Base-by-base conservation (phyloP, 2,888 invertebrate genomes). In the Cotesia congregata region DNA sequence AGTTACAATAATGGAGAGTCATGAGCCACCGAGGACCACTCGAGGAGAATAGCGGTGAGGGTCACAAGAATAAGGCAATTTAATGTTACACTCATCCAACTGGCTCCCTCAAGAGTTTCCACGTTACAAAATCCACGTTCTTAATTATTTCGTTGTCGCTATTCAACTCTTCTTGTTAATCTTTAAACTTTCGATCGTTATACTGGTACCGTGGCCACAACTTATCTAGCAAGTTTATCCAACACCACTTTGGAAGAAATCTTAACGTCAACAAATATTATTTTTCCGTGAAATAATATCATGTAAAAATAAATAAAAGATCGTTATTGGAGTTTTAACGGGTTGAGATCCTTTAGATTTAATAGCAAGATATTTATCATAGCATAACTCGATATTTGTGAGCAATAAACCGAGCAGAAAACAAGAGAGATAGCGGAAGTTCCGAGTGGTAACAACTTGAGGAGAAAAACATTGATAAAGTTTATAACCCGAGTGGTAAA, bases 1-100 rank as follows among this genome's bases (percentile, higher is more conserved):
- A 77, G 77, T 78, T 78, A 72, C 59, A 77, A 77, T 77, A 78
- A 80, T 78, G 75, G 77, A 80, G 77, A 80, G 74, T 80, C 77
- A 80, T 78, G 78, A 72, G 78, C 77, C 80, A 74, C 78, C 5
- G 62, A 76, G 78, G 80, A 76, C 74, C 78, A 78, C 78, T 78
- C 71, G 77, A 74, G 69, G 72, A 78, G 68, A 75, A 77, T 72
- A 69, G 61, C 50, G 61, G 74, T 69, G 71, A 59, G 69, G 17
- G 61, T 41, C 74, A 60, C 67, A 67, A 17, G 41, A 62, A 67
- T 72, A 67, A 76, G 72, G 67, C 60, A 72, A 76, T 72, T 61
- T 72, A 5, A 41, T 64, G 61, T 40, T 67, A 70, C 17, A 12
- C 67, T 67, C 71, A 17, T 67, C 59, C n/a, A 50, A 50, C 50